Base-by-base conservation (phyloP, 2,113 vertebrate genomes). In the Corythornis madagascariensis region DNA sequence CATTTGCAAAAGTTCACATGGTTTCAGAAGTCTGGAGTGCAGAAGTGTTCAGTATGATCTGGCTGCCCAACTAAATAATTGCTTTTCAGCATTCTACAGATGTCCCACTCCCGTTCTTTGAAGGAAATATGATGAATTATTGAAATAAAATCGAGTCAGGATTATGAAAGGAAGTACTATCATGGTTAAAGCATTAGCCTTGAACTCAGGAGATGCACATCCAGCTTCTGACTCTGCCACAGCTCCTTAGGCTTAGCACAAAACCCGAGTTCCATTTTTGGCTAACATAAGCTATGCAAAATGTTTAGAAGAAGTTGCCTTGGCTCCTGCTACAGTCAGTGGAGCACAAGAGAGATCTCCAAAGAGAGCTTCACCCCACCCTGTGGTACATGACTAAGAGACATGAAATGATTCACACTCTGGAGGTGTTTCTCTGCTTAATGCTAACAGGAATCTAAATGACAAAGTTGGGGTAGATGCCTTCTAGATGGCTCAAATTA, bases 1-100 rank as follows among this genome's bases (percentile, higher is more conserved):
- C 88, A 94, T 95, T 95, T 93, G 72, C 93, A 88, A 86, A 88
- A 95, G 96, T 95, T 95, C 93, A 94, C 65, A 65, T 93, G 73
- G 86, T 84, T 94, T 93, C 90, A 93, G 90, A 92, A 95, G 87
- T 90, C 92, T 90, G 83, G 83, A 88, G 65, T 67, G 86, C 83
- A 94, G 52, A 90, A 95, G 80, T 47, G 73, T 81, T 93, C 65
- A 57, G 76, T 22, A 42, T 43, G 76, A 92, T 90, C 77, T 0
- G 10, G 79, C 90, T 94, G 86, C 86, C 94, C 90, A 96, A 81
- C 90, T 96, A 93, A 94, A 93, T 95, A 92, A 93, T 93, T 90
- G 83, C 69, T 90, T 93, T 95, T 86, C 7, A 0, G 63, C 83
- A 75, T 72, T 86, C 88, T 90, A 80, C 93, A 95, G 88, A 67